Conservation (phyloP, 2,888 invertebrate species). For the Sarcophaga subvicina region DNA sequence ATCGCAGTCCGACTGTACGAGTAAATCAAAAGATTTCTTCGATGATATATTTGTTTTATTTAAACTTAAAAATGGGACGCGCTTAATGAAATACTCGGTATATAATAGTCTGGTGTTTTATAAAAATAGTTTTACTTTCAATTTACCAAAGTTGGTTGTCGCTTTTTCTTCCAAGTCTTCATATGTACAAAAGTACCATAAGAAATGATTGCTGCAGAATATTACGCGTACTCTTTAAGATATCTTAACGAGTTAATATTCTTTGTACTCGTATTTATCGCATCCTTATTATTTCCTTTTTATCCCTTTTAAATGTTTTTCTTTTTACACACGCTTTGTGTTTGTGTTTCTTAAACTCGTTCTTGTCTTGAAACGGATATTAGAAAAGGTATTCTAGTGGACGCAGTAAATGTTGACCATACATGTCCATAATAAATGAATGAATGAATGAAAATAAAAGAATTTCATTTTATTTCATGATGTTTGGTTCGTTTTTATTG, state of each 20-base stretch:
- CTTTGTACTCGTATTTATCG: neutral
- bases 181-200: too few species aligned
- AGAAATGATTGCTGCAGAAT: too few species aligned
- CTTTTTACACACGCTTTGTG: neutral
- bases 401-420: slow-evolving; percentile 79
- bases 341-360: slow-evolving; percentile 23
- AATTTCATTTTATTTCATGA: slow-evolving; percentile 5
- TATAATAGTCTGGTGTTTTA: too few species aligned
- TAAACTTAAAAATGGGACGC: too few species aligned
- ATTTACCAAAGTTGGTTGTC: too few species aligned
- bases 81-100: too few species aligned
- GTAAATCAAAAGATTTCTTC: too few species aligned
- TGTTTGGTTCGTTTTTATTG: neutral
- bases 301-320: slow-evolving; percentile 14
- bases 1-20: too few species aligned
- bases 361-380: slow-evolving; percentile 74
- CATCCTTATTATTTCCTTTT: slow-evolving; percentile 45
- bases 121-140: too few species aligned
- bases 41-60: too few species aligned
- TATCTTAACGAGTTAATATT: slow-evolving; percentile 43
- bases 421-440: slow-evolving; percentile 76
- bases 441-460: neutral
- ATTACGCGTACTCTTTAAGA: neutral
- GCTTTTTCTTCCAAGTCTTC: too few species aligned
- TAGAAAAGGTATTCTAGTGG: slow-evolving; percentile 74